phyloP scores from a whole-genome alignment of 37 sponge, comb jelly and placozoan genomes.

The Chondrosia reniformis region DNA sequence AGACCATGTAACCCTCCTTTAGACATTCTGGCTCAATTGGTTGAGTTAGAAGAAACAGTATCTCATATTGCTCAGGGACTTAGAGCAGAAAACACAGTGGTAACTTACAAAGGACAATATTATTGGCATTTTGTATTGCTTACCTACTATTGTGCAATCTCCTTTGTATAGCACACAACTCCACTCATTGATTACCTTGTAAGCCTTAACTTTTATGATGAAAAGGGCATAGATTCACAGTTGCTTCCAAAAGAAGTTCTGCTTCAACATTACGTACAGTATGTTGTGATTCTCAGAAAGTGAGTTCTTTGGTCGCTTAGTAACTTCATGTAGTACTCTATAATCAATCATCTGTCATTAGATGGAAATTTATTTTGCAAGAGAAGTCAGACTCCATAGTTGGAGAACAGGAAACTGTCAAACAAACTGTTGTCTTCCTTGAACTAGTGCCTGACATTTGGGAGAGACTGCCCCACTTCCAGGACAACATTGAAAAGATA shows the following conservation, averaged over 20 bases:
- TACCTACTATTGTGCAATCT: no score
- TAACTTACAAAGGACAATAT: conserved; percentile 23
- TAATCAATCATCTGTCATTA: no score
- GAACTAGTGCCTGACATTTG: conserved; percentile 17
- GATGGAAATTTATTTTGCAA: no score
- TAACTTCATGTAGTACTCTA: no score
- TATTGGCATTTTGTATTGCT: no score
- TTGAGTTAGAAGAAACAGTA: conserved; percentile 8
- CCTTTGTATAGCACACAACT: not conserved
- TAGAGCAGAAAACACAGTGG: not conserved
- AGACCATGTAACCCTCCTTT: not conserved
- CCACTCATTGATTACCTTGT: not conserved
- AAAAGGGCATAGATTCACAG: not conserved
- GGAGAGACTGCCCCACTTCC: conserved; percentile 16
- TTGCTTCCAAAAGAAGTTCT: conserved; percentile 3
- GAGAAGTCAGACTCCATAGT: no score
- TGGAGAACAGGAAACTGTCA: no score
- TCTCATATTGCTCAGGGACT: not conserved
- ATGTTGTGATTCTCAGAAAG: conserved; percentile 9
- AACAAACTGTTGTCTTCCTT: no score
- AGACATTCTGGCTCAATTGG: not conserved
- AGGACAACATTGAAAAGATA: conserved; percentile 14
- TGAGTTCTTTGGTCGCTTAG: no score
- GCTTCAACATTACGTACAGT: conserved; percentile 12
- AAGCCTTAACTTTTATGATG: not conserved